Base-by-base conservation (phyloP, 2,113 vertebrate species). In the Nestor notabilis region DNA sequence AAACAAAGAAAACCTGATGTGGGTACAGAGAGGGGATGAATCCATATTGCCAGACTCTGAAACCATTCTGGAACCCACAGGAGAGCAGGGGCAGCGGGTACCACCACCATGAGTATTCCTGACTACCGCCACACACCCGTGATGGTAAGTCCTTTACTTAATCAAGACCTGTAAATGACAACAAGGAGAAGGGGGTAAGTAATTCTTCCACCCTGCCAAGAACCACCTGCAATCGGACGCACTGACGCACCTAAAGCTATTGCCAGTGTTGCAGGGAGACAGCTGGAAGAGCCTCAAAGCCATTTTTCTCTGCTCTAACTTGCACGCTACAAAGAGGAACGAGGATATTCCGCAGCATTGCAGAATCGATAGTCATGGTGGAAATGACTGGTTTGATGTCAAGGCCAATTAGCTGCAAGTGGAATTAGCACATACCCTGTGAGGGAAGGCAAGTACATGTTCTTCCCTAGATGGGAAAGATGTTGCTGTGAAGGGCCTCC, bases 331-430 rank as follows among this genome's bases (percentile, higher is more conserved):
- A 41, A 88, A 66, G 83, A 93, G 52, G 71, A 78, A 78, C 0
- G 6, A 75, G 75, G 83, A 46, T 56, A 90, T 95, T 63, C 90
- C 9, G 2, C n/a, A 71, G 91, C 19, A 7, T 0, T 64, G 80
- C 75, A 65, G 92, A 95, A 96, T 95, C 93, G 85, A 96, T 85
- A 81, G 65, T 66, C 87, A 74, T 31, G 79, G 95, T 85, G 87
- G 76, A 65, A 89, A 77, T 72, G 33, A 89, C 33, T 64, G 74
- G 96, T 96, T 76, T 96, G 86, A 93, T 94, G 81, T 89, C 44
- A 70, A 90, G 50, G 83, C 69, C 95, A 96, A 88, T 72, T 77
- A 92, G 78, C 87, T 92, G 70, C 52, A n/a, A 93, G 87, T 89
- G 70, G 69, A 96, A 96, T 92, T 87, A 89, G 80, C 90, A 90